Evolutionary conservation across 2,797 vertebrate species (phyloP), one percentile per base, ranked within the genome.

Genomic region (Strix occidentalis): DNA sequence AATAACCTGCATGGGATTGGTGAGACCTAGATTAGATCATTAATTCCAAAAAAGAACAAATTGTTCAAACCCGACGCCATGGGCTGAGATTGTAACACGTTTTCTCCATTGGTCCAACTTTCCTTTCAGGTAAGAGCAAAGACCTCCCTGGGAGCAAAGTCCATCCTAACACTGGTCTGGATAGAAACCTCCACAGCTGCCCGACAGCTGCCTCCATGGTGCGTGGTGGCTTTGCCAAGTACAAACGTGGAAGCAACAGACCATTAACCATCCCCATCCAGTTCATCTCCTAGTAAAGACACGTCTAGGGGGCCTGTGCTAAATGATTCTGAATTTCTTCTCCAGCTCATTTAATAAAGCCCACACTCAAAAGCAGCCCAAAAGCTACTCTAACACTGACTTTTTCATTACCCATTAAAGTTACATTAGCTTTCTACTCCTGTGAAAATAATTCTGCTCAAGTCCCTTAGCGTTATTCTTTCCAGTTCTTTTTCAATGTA

Each of bases 291-390:
- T 15, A 19, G 17, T 12, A 70, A 74, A 71, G 16, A 41, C 13
- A 19, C 29, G 18, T 70, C 79, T 56, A 16, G 28, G 6, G 11
- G 16, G 10, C 4, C 45, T 85, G 6, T 29, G n/a, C n/a, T 71
- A 87, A 88, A 61, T 8, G 14, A 31, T 68, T 74, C 50, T 63
- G 23, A 77, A 28, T 21, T 77, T 81, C 66, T 89, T 76, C 45
- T 90, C 18, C 57, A 88, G 31, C 66, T 80, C 35, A 75, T 74
- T 85, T 78, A 86, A 81, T 75, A 91, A 94, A 90, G 20, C 10
- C 20, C 26, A 68, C 26, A 5, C 11, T 63, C 39, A 28, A 71
- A 57, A 53, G 31, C 45, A 76, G 72, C 19, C 72, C 46, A 33
- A 72, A 96, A 92, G 13, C 72, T 74, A 29, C 35, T 21, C 28